These are phyloP conservation scores for Chaetodon trifasciatus DNA, from an alignment of 2,797 vertebrate genomes.

Conservation along the genomic window DNA sequence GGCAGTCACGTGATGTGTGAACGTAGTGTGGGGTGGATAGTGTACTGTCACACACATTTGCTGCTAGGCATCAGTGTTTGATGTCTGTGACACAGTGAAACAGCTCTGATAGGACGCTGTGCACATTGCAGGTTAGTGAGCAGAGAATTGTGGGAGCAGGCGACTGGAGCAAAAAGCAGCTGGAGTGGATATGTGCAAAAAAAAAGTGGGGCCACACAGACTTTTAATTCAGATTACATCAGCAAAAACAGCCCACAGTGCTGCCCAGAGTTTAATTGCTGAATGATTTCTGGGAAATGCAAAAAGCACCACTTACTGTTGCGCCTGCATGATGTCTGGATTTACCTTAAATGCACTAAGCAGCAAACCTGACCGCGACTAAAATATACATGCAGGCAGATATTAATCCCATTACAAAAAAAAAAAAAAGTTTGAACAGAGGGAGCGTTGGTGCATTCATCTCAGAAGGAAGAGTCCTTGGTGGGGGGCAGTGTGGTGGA, in stretches of 20 bases:
- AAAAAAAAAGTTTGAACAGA: constrained; percentile 1
- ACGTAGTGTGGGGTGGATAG: neutral
- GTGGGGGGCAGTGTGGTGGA: constrained; percentile 45
- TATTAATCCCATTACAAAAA: neutral
- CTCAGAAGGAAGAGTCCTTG: constrained; percentile 25
- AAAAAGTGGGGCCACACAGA: neutral
- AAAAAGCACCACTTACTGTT: neutral
- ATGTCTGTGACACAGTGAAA: neutral
- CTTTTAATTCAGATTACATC: constrained; percentile 21
- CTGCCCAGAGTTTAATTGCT: constrained; percentile 3
- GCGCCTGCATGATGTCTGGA: neutral
- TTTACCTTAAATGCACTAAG: constrained; percentile 10
- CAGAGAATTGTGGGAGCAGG: neutral
- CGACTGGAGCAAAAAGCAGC: neutral
- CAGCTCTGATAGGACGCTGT: neutral
- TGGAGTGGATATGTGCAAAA: neutral
- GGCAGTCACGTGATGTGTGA: constrained; percentile 22
- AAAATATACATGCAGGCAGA: neutral
- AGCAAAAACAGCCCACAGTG: neutral
- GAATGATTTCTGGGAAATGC: constrained; percentile 1
- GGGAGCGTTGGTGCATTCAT: constrained; percentile 23
- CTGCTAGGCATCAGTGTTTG: neutral
- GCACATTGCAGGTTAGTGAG: neutral
- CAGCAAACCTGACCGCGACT: neutral
- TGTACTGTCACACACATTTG: neutral